Base-by-base conservation (phyloP, 2,797 vertebrate genomes). In the Toxotes lorentzi region DNA sequence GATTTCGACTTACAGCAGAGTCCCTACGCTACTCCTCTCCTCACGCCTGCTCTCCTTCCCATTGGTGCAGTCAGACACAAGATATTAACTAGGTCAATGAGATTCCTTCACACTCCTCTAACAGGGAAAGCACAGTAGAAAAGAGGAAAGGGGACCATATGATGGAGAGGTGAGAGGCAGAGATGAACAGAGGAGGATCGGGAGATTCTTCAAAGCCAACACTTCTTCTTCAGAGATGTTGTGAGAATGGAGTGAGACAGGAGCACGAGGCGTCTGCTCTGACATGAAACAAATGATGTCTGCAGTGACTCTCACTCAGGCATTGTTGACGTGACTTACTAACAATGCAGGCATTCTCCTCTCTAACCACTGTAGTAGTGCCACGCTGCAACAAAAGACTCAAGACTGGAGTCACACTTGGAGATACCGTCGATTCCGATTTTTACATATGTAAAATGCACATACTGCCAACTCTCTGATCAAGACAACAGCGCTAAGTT, bases 1-100 rank as follows among this genome's bases (percentile, higher is more conserved):
- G 73, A 92, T 89, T 87, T 86, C 34, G 24, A 69, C 70, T 84
- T 47, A 41, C 68, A 87, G 82, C 80, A 78, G 70, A 68, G 59
- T 84, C 89, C 72, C 67, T 78, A 19, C 40, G 72, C 83, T 79
- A 32, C 86, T 81, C 70, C 66, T 85, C 76, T 78, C 73, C 87
- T 87, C 80, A 61, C 68, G 61, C 57, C 76, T 70, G 86, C 83
- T 83, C 82, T 73, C 47, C 83, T 78, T 83, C 73, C 70, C 67
- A 88, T 87, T 89, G 88, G 86, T 69, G 82, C 84, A 90, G 78
- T 89, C 80, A 85, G 79, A 88, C 81, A 86, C 81, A 70, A 88
- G 87, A 92, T 79, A 81, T 80, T 91, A 95, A 94, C 88, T 96
- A 87, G 95, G 95, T 95, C 94, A 95, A 94, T 91, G 92, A 94